phyloP scores from a whole-genome alignment of 2,888 invertebrate species.

The Epirrhoe alternata region DNA sequence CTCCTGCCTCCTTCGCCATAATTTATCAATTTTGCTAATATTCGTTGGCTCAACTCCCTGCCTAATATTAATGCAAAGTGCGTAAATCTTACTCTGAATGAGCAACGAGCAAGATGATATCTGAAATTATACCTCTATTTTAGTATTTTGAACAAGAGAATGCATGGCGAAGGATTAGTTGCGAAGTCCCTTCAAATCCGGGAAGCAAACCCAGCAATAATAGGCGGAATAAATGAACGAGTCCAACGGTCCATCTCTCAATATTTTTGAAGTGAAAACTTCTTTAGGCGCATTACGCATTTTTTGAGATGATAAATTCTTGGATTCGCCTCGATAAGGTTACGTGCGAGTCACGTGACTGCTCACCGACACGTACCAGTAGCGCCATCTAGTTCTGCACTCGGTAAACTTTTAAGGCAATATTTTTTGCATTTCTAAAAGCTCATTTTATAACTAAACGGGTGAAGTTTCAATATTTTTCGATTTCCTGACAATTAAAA shows the following conservation, averaged over 20 bases:
- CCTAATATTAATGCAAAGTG: slow-evolving; percentile 11
- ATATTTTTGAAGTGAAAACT: slow-evolving; percentile 4
- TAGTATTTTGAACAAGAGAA: slow-evolving; percentile 28
- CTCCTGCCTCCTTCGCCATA: slow-evolving; percentile 16
- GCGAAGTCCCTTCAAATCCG: slow-evolving; percentile 41
- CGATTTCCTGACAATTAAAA: no score
- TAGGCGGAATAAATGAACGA: slow-evolving; percentile 54
- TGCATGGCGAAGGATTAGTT: slow-evolving; percentile 37
- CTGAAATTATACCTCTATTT: slow-evolving; percentile 13
- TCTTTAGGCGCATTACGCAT: no score
- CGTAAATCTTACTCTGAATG: slow-evolving; percentile 11
- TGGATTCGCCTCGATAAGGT: no score
- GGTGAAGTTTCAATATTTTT: no score
- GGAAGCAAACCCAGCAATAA: slow-evolving; percentile 54
- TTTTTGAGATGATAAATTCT: no score
- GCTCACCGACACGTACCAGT: no score
- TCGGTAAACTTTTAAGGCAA: no score
- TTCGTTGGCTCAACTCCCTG: slow-evolving; percentile 3
- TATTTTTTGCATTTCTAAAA: no score
- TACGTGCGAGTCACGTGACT: no score
- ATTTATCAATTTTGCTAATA: slow-evolving; percentile 13
- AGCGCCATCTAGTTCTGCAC: no score
- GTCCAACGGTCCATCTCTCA: slow-evolving; percentile 25
- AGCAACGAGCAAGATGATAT: slow-evolving; percentile 17
- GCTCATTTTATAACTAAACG: no score